Evolutionary conservation across 2,113 vertebrate genomes (phyloP).

Genomic region (Sinosuthora webbiana): DNA sequence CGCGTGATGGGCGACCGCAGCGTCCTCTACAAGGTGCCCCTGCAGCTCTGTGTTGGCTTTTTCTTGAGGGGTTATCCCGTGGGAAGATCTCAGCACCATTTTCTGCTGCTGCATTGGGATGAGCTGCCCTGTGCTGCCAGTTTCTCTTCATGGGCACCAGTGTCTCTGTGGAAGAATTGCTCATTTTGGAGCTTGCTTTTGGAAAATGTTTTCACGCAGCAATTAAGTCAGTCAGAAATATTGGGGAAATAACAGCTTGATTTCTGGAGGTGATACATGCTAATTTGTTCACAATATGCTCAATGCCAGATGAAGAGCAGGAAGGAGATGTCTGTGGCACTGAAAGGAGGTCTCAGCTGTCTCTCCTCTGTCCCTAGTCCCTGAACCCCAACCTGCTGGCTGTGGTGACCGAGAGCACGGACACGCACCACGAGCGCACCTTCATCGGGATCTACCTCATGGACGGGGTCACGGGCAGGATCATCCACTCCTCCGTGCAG

Average conservation of each 20-base stretch:
- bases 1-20: conserved; percentile 98
- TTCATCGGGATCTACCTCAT: conserved; percentile 91
- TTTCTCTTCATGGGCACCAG: neutral
- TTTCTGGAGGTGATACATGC: neutral
- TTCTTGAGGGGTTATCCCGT: accelerated
- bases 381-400: conserved; percentile 93
- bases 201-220: accelerated
- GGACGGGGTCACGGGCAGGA: conserved; percentile 91
- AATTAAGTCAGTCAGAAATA: neutral
- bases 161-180: neutral
- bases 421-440: conserved; percentile 88
- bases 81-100: neutral
- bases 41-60: neutral
- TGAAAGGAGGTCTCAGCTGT: neutral
- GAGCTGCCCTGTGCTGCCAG: neutral
- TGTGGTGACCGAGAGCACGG: conserved; percentile 91
- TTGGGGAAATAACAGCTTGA: neutral
- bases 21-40: conserved; percentile 92
- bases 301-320: neutral
- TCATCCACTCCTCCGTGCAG: conserved; percentile 93
- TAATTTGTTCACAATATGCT: neutral
- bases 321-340: neutral
- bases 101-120: neutral
- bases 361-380: neutral
- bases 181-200: neutral